A percentile compares a stretch with the other conserved stretches of the same genome.
Conservation (phyloP, 2,888 invertebrate species). For the Archips xylosteana region DNA sequence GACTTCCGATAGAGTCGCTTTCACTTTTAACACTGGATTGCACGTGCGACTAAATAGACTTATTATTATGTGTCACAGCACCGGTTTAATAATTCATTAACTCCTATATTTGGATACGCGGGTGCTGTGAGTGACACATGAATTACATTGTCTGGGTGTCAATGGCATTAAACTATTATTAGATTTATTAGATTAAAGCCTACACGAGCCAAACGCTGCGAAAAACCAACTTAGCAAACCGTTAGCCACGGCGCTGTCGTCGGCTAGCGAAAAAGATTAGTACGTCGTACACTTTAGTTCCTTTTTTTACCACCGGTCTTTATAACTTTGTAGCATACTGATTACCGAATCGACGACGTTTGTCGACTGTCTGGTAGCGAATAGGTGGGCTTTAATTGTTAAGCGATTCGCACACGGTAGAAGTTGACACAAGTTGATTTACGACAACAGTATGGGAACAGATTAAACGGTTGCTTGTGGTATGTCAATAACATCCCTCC, state of each 20-base stretch:
- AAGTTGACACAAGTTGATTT: neutral
- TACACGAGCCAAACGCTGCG: slow-evolving; percentile 6
- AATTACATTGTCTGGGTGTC: slow-evolving; percentile 52
- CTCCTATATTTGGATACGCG: slow-evolving; percentile 60
- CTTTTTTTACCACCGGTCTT: neutral
- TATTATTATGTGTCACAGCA: slow-evolving; percentile 46
- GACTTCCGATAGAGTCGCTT: slow-evolving; percentile 21
- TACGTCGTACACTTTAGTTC: neutral
- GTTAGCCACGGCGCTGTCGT: neutral
- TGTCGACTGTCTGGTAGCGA: slow-evolving; percentile 14
- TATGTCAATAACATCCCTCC: neutral
- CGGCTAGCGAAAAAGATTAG: neutral
- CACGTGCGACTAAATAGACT: neutral
- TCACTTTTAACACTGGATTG: slow-evolving; percentile 20
- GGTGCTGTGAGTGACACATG: slow-evolving; percentile 68
- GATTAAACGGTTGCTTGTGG: neutral
- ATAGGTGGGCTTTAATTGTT: slow-evolving; percentile 18
- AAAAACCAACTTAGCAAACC: neutral
- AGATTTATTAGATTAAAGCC: slow-evolving; percentile 31
- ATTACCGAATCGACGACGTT: neutral
- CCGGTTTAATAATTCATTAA: slow-evolving; percentile 61
- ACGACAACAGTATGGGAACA: neutral
- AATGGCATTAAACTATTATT: slow-evolving; percentile 42
- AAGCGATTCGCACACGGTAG: neutral
- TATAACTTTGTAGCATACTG: neutral